These are phyloP conservation scores for Rhizoglyphus robini DNA, from an alignment of 1,140 invertebrate species.

Conservation along the genomic window DNA sequence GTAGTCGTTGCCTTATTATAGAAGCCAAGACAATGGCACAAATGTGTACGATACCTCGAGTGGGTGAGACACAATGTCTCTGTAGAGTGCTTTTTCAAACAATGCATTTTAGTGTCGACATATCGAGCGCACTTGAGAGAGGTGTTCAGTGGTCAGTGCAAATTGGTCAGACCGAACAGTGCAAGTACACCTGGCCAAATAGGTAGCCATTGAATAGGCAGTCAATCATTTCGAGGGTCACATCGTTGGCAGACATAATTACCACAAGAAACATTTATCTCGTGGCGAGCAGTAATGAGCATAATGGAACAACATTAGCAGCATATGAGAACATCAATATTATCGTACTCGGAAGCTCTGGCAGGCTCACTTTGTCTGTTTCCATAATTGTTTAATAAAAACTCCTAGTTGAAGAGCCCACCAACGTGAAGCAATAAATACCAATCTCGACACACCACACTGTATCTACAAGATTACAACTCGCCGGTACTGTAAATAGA, in stretches of 20 bases:
- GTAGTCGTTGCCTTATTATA: no score
- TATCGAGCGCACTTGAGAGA: no score
- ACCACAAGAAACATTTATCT: not conserved
- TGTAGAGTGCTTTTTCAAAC: no score
- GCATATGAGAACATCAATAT: conserved; percentile 11
- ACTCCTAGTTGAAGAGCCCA: not conserved
- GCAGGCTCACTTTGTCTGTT: not conserved
- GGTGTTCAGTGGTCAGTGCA: not conserved
- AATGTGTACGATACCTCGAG: no score
- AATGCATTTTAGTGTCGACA: no score
- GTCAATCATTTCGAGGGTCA: not conserved
- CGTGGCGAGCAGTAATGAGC: not conserved
- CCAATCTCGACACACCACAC: no score
- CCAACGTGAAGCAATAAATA: conserved; percentile 15
- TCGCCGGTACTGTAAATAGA: no score
- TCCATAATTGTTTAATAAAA: conserved; percentile 16
- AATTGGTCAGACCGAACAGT: no score
- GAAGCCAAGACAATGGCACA: no score
- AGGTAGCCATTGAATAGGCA: no score
- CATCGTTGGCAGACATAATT: conserved; percentile 3
- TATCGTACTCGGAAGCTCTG: not conserved
- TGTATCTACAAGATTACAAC: no score
- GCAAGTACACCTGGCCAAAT: not conserved
- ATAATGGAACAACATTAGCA: conserved; percentile 1
- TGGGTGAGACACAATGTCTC: no score